Conservation (phyloP, 2,113 vertebrate genomes). For the Girardinichthys multiradiatus region DNA sequence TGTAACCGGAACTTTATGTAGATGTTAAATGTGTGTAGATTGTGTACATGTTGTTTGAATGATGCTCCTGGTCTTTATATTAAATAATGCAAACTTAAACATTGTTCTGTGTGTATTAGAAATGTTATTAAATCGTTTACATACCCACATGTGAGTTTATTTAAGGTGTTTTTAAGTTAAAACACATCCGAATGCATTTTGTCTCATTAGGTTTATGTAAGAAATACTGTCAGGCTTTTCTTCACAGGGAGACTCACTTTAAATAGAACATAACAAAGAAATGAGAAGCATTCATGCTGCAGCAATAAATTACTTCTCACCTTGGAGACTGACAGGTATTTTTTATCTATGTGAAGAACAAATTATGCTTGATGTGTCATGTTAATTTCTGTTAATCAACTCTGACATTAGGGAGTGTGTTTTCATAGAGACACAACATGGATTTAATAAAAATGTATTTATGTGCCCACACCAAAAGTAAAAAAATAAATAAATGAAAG, state of each 20-base stretch:
- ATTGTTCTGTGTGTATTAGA: constrained; percentile 22
- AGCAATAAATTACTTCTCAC: constrained; percentile 21
- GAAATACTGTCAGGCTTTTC: constrained; percentile 1
- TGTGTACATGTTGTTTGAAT: constrained; percentile 54
- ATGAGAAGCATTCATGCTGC: neutral
- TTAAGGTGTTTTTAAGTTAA: neutral
- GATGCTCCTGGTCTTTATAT: constrained; percentile 52
- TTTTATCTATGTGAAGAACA: constrained; percentile 12
- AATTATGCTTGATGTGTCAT: neutral
- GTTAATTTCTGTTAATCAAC: neutral
- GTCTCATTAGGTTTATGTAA: constrained; percentile 11
- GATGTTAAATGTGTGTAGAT: constrained; percentile 61
- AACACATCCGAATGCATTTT: constrained; percentile 2
- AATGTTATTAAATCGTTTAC: constrained; percentile 21
- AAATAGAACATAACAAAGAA: constrained; percentile 10
- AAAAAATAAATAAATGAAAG: constrained; percentile 1
- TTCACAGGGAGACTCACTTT: neutral
- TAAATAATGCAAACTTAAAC: constrained; percentile 64
- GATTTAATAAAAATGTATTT: constrained; percentile 2
- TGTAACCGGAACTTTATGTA: constrained; percentile 59
- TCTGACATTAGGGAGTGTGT: neutral
- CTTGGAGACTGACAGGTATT: constrained; percentile 16
- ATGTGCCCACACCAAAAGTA: neutral
- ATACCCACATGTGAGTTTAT: neutral
- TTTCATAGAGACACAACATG: neutral